phyloP scores from a whole-genome alignment of 1,140 invertebrate genomes.

The Drosophila baimaii region DNA sequence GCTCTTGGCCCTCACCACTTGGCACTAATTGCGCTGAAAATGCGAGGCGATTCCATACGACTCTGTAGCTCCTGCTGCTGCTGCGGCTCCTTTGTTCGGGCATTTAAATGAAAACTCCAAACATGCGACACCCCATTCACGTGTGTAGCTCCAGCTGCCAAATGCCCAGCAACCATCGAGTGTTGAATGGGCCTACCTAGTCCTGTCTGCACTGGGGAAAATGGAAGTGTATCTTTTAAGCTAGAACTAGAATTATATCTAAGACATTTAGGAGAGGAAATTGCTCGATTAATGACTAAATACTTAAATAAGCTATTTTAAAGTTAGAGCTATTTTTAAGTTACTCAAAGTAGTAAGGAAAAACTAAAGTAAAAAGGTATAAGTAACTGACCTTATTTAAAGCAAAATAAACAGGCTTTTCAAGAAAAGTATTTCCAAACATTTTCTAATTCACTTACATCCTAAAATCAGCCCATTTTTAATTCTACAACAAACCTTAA shows the following conservation, averaged over 20 bases:
- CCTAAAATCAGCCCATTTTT: no score
- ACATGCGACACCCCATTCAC: slow-evolving; percentile 64
- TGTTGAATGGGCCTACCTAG: slow-evolving; percentile 16
- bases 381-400: no score
- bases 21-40: slow-evolving; percentile 57
- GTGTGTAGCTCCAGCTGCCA: slow-evolving; percentile 11
- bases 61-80: slow-evolving; percentile 9
- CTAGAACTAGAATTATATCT: not conserved
- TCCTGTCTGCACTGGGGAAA: not conserved
- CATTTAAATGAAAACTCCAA: slow-evolving; percentile 55
- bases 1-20: slow-evolving; percentile 31
- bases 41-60: slow-evolving; percentile 17
- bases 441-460: not conserved
- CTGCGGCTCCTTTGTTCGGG: slow-evolving; percentile 22
- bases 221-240: not conserved
- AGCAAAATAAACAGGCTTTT: no score
- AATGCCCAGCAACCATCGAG: slow-evolving; percentile 23
- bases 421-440: not conserved
- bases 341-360: no score
- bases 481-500: not conserved
- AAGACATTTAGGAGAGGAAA: no score
- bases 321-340: no score
- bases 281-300: no score
- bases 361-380: no score
- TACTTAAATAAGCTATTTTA: no score